Base-by-base conservation (phyloP, 2,113 vertebrate genomes). In the Edolisoma coerulescens region DNA sequence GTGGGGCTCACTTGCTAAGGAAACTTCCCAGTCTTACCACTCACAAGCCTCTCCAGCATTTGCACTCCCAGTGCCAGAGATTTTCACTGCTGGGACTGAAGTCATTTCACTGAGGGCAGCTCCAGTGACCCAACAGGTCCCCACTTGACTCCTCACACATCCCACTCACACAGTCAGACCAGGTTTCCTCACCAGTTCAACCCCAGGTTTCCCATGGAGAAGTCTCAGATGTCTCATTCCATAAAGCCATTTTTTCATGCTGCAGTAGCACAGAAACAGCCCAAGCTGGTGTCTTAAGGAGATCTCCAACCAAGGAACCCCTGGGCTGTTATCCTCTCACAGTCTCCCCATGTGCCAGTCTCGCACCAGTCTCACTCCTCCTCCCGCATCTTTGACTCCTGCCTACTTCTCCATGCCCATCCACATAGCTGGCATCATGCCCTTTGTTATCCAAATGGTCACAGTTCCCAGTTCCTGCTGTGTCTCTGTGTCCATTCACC, bases 181-280 rank as follows among this genome's bases (percentile, higher is more conserved):
- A 27, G 26, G 3, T 42, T 64, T 56, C 50, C 22, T 49, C 42
- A 37, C 2, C 0, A 1, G 17, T 49, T 61, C 1, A 0, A 27
- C 18, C 4, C 16, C 42, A 42, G 32, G 8, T 65, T 65, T 73
- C 32, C 67, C 27, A 23, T 16, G 44, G 22, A 5, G 15, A 42
- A 35, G 8, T 13, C 21, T 5, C 42, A 42, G 32, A 50, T 35
- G 11, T 27, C 35, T 42, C 0, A 0, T 27, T 65, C 37, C 32
- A 37, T 35, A 13, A 49, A 42, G 27, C 22, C 35, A 23, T 50
- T 88, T 50, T 50, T 73, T 50, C 76, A 73, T 0, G 0, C 6
- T 7, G 6, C 26, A 33, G 26, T 49, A 27, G 50, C 35, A 63
- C 30, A 57, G 56, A 35, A 81, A 81, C 22, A 50, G 35, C 26